A percentile compares a stretch with the other conserved stretches of the same genome.
Evolutionary conservation across 2,113 vertebrate genomes (phyloP).

Genomic region (Gymnobelideus leadbeateri): DNA sequence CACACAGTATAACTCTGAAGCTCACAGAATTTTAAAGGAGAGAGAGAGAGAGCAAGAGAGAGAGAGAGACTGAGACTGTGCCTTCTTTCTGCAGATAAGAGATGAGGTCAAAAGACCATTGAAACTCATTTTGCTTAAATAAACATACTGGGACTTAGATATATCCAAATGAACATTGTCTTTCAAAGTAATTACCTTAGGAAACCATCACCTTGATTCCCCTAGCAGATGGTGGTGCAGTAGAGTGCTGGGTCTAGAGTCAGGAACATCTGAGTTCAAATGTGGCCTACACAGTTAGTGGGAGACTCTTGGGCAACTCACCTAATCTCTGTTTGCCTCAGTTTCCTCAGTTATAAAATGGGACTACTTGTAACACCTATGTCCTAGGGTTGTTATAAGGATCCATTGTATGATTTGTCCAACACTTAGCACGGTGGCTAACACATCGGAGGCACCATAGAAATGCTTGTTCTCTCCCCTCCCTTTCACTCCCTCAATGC

Average conservation of each 20-base stretch:
- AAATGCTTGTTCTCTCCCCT: neutral
- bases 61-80: too few relatives aligned
- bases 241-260: neutral
- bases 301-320: neutral
- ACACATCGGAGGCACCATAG: neutral
- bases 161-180: neutral
- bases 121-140: neutral
- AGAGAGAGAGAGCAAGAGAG: too few relatives aligned
- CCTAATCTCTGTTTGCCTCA: neutral
- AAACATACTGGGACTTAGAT: neutral
- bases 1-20: neutral
- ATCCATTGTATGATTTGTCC: neutral
- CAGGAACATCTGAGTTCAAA: neutral
- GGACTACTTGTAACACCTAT: neutral
- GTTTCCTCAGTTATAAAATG: neutral
- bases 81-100: neutral
- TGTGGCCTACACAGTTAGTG: neutral
- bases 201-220: neutral
- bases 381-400: neutral
- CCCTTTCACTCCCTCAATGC: neutral
- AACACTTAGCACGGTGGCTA: neutral
- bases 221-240: neutral
- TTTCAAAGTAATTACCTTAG: neutral
- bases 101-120: neutral
- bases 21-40: neutral